A percentile compares a stretch with the other conserved stretches of the same genome.
phyloP scores from a whole-genome alignment of 1,140 invertebrate species.

The Euglossa dilemma region DNA sequence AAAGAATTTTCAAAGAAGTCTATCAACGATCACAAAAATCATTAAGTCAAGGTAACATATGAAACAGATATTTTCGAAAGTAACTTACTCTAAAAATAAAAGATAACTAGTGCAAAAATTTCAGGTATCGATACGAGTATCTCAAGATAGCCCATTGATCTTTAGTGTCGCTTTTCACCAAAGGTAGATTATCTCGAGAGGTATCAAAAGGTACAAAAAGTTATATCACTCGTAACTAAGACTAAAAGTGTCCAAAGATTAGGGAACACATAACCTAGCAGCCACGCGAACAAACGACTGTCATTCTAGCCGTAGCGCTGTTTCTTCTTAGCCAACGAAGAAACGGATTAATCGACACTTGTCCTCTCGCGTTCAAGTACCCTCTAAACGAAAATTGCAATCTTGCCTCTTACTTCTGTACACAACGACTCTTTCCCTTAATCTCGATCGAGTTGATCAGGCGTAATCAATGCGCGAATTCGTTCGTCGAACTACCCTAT shows the following conservation, averaged over 20 bases:
- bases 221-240: not conserved
- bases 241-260: not conserved
- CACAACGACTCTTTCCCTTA: not conserved
- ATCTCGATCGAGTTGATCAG: conserved; percentile 29
- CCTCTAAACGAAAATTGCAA: conserved; percentile 28
- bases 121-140: too few relatives aligned
- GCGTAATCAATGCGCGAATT: conserved; percentile 38
- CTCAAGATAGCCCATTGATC: too few relatives aligned
- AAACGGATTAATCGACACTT: conserved; percentile 2
- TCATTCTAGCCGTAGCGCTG: too few relatives aligned
- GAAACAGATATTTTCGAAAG: too few relatives aligned
- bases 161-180: not conserved
- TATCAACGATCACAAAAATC: too few relatives aligned
- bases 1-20: too few relatives aligned
- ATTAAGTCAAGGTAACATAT: too few relatives aligned
- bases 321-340: not conserved
- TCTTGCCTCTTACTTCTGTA: conserved; percentile 7
- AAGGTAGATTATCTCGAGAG: not conserved
- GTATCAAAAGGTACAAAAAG: not conserved
- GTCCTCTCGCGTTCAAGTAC: not conserved
- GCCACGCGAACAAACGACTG: not conserved
- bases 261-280: not conserved
- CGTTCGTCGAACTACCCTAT: conserved; percentile 13
- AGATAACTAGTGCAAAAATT: too few relatives aligned
- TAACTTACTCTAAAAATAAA: too few relatives aligned